Percentiles rank a stretch among this genome's conserved stretches.
These are phyloP conservation scores for Oscheius sp. DNA, from an alignment of 2,888 invertebrate genomes.

Conservation along the genomic window DNA sequence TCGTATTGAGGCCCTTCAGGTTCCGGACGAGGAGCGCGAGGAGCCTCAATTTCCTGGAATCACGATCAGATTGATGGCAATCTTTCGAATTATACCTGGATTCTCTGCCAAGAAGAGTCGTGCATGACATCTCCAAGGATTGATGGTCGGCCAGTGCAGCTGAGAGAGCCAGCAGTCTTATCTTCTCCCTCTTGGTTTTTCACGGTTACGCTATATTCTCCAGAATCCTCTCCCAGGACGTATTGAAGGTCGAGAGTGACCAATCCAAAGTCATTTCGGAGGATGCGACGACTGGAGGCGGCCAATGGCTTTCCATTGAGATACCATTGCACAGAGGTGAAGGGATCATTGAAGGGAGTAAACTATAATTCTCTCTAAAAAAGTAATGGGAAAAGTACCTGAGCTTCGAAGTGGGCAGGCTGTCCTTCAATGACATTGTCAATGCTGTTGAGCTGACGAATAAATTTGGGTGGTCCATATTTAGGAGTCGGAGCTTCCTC, in stretches of 20 bases:
- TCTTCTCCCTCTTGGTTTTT: slow-evolving; percentile 92
- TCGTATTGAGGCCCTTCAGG: slow-evolving; percentile 86
- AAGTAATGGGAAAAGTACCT: slow-evolving; percentile 74
- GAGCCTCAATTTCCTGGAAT: slow-evolving; percentile 85
- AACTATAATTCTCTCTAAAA: slow-evolving; percentile 39
- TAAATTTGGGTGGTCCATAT: slow-evolving; percentile 84
- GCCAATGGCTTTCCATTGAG: slow-evolving; percentile 89
- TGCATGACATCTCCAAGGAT: slow-evolving; percentile 87
- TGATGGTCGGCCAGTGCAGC: slow-evolving; percentile 64
- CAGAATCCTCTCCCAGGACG: slow-evolving; percentile 82
- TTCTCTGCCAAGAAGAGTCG: slow-evolving; percentile 90
- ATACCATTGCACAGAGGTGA: slow-evolving; percentile 68
- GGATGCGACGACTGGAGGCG: slow-evolving; percentile 71
- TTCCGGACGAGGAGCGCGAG: slow-evolving; percentile 77
- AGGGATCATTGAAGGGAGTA: slow-evolving; percentile 76
- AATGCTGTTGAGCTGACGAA: slow-evolving; percentile 53
- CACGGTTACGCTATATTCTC: slow-evolving; percentile 78
- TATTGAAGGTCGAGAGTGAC: slow-evolving; percentile 89
- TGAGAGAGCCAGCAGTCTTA: slow-evolving; percentile 75
- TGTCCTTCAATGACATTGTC: slow-evolving; percentile 80
- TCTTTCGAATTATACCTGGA: slow-evolving; percentile 78
- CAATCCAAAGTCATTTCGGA: slow-evolving; percentile 90
- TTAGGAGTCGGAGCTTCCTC: slow-evolving; percentile 76
- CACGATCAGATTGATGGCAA: slow-evolving; percentile 81
- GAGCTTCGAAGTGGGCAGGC: slow-evolving; percentile 92